Evolutionary conservation across 2,888 invertebrate genomes (phyloP), one percentile per base, ranked within the genome.

Genomic region (Charanyca ferruginea): DNA sequence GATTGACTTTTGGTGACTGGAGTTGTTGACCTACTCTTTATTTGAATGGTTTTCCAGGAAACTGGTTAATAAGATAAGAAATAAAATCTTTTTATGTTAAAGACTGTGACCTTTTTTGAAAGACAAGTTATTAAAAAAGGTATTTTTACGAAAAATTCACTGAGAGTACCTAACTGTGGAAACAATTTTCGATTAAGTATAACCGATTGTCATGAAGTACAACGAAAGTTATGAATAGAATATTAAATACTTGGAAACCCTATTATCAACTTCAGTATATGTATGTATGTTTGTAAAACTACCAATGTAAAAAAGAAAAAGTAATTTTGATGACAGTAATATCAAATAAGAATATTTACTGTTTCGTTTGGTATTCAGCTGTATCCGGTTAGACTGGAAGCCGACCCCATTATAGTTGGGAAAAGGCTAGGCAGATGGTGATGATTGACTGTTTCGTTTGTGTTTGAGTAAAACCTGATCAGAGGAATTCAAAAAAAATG

Each of bases 111-210:
- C 11, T 63, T 32, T 32, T 32, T 32, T 32, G 2, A 32, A 7
- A 32, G 7, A 8, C 7, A 28, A 6, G 1, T 1, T 28, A 28
- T 1, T 8, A 28, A 28, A 23, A 16, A 22, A 20, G 8, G 16
- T 7, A 42, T n/a, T 20, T 9, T 65, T 25, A 65, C 35, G 20
- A 69, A 20, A 9, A 44, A 45, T 69, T 65, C 11, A 38, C 13
- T 11, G 44, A 69, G 28, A 38, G 11, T 18, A 8, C 9, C 25
- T 16, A 8, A 16, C 25, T 16, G 3, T 13, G 3, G 3, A 18
- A 22, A 60, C 18, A 16, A 23, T 16, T n/a, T 68, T 57, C 11
- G 18, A 11, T 22, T 13, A n/a, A n/a, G n/a, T n/a, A 9, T 3
- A 35, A 54, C 16, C 1, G 11, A 25, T 60, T 22, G 9, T 45